Evolutionary conservation across 1,140 invertebrate genomes (phyloP).

Genomic region (Drosophila bifasciata): DNA sequence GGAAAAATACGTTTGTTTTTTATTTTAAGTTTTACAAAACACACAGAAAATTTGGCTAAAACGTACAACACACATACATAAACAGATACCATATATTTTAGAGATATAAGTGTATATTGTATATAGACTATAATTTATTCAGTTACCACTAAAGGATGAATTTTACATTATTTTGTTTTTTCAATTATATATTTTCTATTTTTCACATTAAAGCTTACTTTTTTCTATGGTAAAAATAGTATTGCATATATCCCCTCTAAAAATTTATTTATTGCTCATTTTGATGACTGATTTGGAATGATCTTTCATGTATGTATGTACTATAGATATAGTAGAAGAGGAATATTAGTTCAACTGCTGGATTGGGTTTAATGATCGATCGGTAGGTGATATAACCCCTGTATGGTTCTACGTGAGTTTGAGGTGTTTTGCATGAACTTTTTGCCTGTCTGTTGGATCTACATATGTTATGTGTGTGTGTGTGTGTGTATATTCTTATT

Average conservation of each 20-base stretch:
- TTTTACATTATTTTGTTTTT: constrained; percentile 60
- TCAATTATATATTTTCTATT: constrained; percentile 37
- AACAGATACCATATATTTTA: constrained; percentile 55
- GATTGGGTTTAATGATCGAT: constrained; percentile 10
- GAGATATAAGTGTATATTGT: constrained; percentile 41
- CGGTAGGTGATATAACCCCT: constrained; percentile 10
- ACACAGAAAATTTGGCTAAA: constrained; percentile 79
- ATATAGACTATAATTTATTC: constrained; percentile 63
- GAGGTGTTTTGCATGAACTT: constrained; percentile 76
- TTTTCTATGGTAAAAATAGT: constrained; percentile 53
- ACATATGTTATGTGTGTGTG: constrained; percentile 31
- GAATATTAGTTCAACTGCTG: constrained; percentile 37
- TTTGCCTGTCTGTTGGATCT: constrained; percentile 17
- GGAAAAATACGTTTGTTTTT: constrained; percentile 65
- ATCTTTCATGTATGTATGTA: constrained; percentile 48
- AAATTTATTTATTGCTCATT: constrained; percentile 67
- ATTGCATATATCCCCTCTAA: constrained; percentile 57
- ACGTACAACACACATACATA: constrained; percentile 77
- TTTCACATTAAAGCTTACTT: constrained; percentile 70
- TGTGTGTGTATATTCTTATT: constrained; percentile 3
- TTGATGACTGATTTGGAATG: constrained; percentile 64
- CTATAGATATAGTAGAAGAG: constrained; percentile 26
- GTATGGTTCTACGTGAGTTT: constrained; percentile 46
- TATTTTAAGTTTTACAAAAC: constrained; percentile 69
- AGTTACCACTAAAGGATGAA: constrained; percentile 65